Evolutionary conservation across 92 coral and sea anemone species (phyloP).

Genomic region (Palythoa grandiflora): DNA sequence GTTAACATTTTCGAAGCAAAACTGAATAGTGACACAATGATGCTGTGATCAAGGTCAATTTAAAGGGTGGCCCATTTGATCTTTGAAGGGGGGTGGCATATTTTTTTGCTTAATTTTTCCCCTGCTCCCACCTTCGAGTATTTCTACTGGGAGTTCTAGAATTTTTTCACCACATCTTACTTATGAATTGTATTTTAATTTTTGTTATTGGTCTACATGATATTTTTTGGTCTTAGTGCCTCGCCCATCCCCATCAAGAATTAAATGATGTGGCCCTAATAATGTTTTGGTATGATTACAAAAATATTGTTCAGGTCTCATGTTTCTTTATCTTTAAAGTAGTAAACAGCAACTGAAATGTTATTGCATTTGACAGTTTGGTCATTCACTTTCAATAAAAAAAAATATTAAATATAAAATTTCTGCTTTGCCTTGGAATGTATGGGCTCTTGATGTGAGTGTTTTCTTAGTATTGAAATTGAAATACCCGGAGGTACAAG

Average conservation of each 20-base stretch:
- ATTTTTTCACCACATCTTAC: too few species aligned
- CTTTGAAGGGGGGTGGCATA: too few species aligned
- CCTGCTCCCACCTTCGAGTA: too few species aligned
- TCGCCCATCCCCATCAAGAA: not conserved
- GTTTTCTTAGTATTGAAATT: constrained; percentile 8
- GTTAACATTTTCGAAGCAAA: not conserved
- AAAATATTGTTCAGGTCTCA: not conserved
- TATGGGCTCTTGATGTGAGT: not conserved
- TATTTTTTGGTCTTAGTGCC: too few species aligned
- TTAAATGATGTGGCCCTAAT: not conserved
- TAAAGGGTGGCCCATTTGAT: too few species aligned
- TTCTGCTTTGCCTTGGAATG: not conserved
- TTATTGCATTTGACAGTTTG: not conserved
- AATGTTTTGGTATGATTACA: constrained; percentile 3
- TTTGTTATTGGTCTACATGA: too few species aligned
- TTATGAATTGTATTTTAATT: too few species aligned
- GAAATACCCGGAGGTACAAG: not conserved
- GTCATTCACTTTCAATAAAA: not conserved
- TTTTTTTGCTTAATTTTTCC: too few species aligned
- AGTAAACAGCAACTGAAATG: constrained; percentile 8
- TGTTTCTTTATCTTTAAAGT: not conserved
- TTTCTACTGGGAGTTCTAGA: too few species aligned
- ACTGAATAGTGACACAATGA: not conserved
- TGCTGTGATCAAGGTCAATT: too few species aligned
- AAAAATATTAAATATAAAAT: not conserved